Evolutionary conservation across 2,113 vertebrate species (phyloP).

Genomic region (Leiothrix lutea): DNA sequence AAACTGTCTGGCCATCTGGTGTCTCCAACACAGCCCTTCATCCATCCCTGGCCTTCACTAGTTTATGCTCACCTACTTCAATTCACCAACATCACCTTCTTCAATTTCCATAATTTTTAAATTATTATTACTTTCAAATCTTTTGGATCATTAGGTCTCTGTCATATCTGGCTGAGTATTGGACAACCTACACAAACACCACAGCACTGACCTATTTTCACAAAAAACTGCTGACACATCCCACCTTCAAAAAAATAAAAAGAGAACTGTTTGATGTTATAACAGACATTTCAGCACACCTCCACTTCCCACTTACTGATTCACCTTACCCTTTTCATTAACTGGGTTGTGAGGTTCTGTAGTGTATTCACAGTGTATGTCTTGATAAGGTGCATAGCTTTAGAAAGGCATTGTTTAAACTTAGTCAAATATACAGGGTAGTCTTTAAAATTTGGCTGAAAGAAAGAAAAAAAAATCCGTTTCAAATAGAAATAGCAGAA

Average conservation of each 20-base stretch:
- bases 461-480: background rate
- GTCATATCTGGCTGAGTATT: background rate
- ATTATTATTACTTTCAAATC: background rate
- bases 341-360: conserved; percentile 90
- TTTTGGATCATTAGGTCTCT: background rate
- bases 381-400: conserved; percentile 97
- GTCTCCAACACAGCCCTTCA: background rate
- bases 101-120: background rate
- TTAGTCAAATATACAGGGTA: conserved; percentile 91
- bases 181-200: background rate
- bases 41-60: background rate
- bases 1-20: background rate
- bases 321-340: conserved; percentile 90
- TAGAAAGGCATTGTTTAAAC: conserved; percentile 95
- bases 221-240: background rate
- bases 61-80: background rate
- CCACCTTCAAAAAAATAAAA: background rate
- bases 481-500: background rate
- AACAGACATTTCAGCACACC: background rate
- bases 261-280: background rate
- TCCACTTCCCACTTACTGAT: background rate
- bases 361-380: conserved; percentile 90
- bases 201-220: background rate
- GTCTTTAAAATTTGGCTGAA: conserved; percentile 96
- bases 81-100: background rate